A percentile compares a stretch with the other conserved stretches of the same genome.
These are phyloP conservation scores for Myotis brandtii DNA, from an alignment of 2,113 vertebrate genomes.

Conservation along the genomic window DNA sequence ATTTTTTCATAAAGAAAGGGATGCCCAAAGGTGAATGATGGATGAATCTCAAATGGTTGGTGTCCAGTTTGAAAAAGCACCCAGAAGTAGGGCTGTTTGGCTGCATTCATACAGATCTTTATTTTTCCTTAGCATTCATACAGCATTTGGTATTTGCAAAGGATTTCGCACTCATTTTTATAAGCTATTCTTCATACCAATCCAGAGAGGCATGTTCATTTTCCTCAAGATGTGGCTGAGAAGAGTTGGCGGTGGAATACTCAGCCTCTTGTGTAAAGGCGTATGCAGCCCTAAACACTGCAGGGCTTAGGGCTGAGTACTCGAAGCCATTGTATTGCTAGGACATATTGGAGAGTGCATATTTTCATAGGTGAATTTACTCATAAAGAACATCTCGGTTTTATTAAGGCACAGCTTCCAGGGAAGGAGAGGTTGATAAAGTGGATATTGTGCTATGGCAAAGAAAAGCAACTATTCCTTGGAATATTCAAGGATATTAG, in stretches of 20 bases:
- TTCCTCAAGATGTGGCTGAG: constrained; percentile 41
- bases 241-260: constrained; percentile 8
- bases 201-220: constrained; percentile 66
- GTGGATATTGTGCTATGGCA: not conserved
- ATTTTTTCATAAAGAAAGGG: constrained; percentile 63
- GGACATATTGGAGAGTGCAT: not conserved
- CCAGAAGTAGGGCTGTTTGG: not conserved
- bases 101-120: constrained; percentile 55
- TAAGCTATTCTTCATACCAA: constrained; percentile 71
- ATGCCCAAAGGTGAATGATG: constrained; percentile 60
- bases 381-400: constrained; percentile 36
- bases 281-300: not conserved
- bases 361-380: constrained; percentile 51
- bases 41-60: constrained; percentile 71
- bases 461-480: not conserved
- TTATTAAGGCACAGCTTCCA: not conserved
- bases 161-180: constrained; percentile 62
- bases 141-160: constrained; percentile 63
- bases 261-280: not conserved
- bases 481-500: not conserved
- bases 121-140: constrained; percentile 74
- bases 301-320: not conserved
- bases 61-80: constrained; percentile 75
- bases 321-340: not conserved
- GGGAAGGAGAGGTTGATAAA: not conserved